Percentiles rank a stretch among this genome's conserved stretches.
These are phyloP conservation scores for Tapirus indicus DNA, from an alignment of 2,797 vertebrate genomes.

Conservation along the genomic window DNA sequence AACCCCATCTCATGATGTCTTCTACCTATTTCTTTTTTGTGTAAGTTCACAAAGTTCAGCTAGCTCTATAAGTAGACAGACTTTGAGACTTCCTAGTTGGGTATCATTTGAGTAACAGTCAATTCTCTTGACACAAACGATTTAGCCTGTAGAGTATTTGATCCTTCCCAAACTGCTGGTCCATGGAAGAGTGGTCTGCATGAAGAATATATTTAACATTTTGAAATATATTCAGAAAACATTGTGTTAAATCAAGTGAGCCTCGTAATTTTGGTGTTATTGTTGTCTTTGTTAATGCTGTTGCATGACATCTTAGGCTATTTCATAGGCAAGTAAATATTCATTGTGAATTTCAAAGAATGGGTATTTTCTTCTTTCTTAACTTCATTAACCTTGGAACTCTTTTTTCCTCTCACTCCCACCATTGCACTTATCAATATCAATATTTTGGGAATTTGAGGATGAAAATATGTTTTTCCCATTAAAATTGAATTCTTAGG, in stretches of 20 bases:
- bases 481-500: constrained; percentile 66
- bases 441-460: constrained; percentile 55
- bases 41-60: neutral
- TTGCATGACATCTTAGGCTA: neutral
- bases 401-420: neutral
- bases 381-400: constrained; percentile 20
- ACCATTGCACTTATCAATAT: neutral
- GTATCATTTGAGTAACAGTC: neutral
- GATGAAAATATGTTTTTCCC: constrained; percentile 48
- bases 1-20: neutral
- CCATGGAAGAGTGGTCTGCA: neutral
- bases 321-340: neutral
- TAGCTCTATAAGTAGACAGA: neutral
- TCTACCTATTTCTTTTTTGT: no score
- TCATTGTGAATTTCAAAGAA: neutral
- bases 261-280: neutral
- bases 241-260: neutral
- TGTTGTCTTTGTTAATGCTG: neutral
- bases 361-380: constrained; percentile 7
- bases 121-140: neutral
- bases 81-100: neutral
- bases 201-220: neutral
- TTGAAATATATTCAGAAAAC: neutral
- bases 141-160: neutral
- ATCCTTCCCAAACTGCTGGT: neutral